Percentiles rank a stretch among this genome's conserved stretches.
Evolutionary conservation across 1,140 invertebrate genomes (phyloP).

Genomic region (Bradynema listronoti): DNA sequence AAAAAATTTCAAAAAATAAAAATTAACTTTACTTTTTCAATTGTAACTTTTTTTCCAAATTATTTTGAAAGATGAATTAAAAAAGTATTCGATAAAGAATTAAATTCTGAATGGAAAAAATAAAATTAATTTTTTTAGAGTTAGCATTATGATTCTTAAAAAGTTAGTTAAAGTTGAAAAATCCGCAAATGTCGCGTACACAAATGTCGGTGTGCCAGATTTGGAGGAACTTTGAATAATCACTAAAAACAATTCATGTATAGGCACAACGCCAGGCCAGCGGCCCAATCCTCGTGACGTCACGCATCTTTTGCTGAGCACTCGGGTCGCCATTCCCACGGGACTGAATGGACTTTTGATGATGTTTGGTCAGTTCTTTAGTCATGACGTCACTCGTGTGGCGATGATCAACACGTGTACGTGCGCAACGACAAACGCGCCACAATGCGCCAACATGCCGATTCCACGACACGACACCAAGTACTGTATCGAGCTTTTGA

Average conservation of each 20-base stretch:
- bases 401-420: conserved; percentile 35
- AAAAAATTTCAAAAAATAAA: too few species aligned
- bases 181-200: too few species aligned
- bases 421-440: conserved; percentile 18
- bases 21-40: too few species aligned
- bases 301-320: conserved; percentile 27
- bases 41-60: too few species aligned
- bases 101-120: too few species aligned
- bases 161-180: too few species aligned
- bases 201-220: too few species aligned
- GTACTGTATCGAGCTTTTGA: not conserved
- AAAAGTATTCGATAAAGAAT: too few species aligned
- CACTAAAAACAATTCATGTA: conserved; percentile 3
- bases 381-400: conserved; percentile 34
- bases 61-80: too few species aligned
- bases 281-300: conserved; percentile 28
- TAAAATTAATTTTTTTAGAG: too few species aligned
- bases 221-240: not conserved
- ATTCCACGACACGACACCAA: conserved; percentile 29
- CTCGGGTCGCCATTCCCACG: conserved; percentile 24
- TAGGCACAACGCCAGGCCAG: conserved; percentile 13
- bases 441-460: conserved; percentile 34
- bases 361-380: conserved; percentile 42
- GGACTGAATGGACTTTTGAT: conserved; percentile 28
- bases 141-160: too few species aligned